Percentiles rank a stretch among this genome's conserved stretches.
Evolutionary conservation across 2,888 invertebrate species (phyloP).

Genomic region (Zaprionus bogoriensis): DNA sequence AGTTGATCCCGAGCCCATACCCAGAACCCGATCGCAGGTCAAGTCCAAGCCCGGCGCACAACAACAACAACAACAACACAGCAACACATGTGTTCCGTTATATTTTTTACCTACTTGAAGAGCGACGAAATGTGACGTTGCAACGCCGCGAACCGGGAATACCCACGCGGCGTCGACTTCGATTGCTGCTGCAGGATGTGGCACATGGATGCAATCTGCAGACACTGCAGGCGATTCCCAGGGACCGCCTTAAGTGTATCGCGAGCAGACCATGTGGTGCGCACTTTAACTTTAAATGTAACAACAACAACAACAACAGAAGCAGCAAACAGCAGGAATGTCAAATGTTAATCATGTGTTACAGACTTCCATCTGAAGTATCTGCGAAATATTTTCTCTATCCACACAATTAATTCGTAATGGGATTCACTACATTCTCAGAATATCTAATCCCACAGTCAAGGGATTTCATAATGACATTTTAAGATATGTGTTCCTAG

Average conservation of each 20-base stretch:
- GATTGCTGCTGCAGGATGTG: slow-evolving; percentile 64
- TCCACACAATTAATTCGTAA: neutral
- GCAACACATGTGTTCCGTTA: slow-evolving; percentile 39
- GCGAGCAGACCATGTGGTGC: slow-evolving; percentile 41
- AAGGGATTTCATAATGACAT: too few species aligned
- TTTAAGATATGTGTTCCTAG: too few species aligned
- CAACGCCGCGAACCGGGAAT: too few species aligned
- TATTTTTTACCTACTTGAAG: slow-evolving; percentile 66
- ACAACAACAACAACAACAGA: slow-evolving; percentile 5
- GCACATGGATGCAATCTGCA: slow-evolving; percentile 82
- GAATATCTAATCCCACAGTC: too few species aligned
- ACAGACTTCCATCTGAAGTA: slow-evolving; percentile 6
- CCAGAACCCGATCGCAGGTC: slow-evolving; percentile 28
- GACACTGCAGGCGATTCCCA: slow-evolving; percentile 68
- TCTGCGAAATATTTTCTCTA: neutral
- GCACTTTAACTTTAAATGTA: slow-evolving; percentile 32
- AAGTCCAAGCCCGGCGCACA: slow-evolving; percentile 29
- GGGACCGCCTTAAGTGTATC: slow-evolving; percentile 64
- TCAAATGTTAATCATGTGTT: slow-evolving; percentile 56
- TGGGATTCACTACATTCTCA: neutral
- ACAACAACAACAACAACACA: slow-evolving; percentile 6
- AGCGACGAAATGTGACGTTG: too few species aligned
- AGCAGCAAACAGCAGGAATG: slow-evolving; percentile 25
- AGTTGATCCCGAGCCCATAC: slow-evolving; percentile 25
- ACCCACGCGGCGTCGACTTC: slow-evolving; percentile 58